phyloP scores from a whole-genome alignment of 2,797 vertebrate genomes.

The Natrix natrix region DNA sequence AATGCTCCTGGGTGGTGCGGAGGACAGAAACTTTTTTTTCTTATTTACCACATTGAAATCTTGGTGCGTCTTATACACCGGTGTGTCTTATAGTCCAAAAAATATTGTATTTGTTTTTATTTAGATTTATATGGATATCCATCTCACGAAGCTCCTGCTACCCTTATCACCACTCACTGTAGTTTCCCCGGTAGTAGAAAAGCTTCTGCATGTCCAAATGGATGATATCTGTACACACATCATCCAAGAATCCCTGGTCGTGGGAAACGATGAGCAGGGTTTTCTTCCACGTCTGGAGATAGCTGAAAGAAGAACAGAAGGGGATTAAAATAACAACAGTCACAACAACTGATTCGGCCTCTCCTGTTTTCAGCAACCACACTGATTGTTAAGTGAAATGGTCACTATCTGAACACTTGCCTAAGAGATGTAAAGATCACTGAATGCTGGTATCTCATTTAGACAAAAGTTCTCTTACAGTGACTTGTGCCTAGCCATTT shows the following conservation, averaged over 20 bases:
- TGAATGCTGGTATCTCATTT: neutral
- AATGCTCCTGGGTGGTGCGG: too few relatives aligned
- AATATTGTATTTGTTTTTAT: neutral
- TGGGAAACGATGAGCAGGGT: constrained; percentile 91
- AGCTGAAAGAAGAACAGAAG: constrained; percentile 67
- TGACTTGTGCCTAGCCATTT: neutral
- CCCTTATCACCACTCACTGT: constrained; percentile 73
- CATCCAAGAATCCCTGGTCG: constrained; percentile 92
- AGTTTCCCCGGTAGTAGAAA: constrained; percentile 91
- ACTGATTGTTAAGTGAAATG: neutral
- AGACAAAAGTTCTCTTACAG: neutral
- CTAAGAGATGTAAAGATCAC: neutral
- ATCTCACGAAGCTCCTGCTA: neutral
- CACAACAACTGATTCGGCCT: neutral
- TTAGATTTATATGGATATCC: neutral
- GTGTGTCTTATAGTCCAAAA: too few relatives aligned
- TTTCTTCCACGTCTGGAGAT: constrained; percentile 92
- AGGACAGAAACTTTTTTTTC: too few relatives aligned
- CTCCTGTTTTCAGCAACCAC: neutral
- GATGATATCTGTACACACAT: constrained; percentile 89
- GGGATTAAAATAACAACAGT: neutral
- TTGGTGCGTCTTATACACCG: too few relatives aligned
- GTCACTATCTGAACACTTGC: neutral
- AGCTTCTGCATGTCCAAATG: constrained; percentile 88
- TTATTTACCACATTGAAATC: too few relatives aligned